These are phyloP conservation scores for Melolontha melolontha DNA, from an alignment of 2,888 invertebrate genomes.

Conservation along the genomic window DNA sequence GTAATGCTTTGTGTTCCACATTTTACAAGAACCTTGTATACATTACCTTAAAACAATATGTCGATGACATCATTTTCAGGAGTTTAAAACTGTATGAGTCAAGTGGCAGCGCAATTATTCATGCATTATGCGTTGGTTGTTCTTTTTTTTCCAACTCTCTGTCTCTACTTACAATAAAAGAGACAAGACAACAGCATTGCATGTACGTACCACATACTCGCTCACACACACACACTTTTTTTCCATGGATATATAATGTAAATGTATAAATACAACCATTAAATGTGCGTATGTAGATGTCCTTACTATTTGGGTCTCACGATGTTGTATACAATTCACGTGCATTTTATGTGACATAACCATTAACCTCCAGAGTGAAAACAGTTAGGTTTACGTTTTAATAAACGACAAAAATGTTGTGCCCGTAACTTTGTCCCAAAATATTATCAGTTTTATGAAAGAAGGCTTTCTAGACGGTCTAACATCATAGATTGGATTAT, in stretches of 20 bases:
- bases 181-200: too few species aligned
- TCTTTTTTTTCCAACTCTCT: too few species aligned
- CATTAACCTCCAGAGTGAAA: slow-evolving; percentile 8
- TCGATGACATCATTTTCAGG: slow-evolving; percentile 11
- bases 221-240: too few species aligned
- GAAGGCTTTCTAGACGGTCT: too few species aligned
- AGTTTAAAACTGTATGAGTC: slow-evolving; percentile 12
- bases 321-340: background rate
- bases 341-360: slow-evolving; percentile 7
- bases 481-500: too few species aligned
- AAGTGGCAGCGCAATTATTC: background rate
- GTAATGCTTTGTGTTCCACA: too few species aligned
- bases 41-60: too few species aligned
- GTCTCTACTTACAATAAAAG: too few species aligned
- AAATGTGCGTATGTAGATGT: background rate
- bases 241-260: too few species aligned
- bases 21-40: background rate
- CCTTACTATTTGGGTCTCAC: background rate
- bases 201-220: too few species aligned
- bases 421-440: background rate
- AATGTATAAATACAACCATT: too few species aligned
- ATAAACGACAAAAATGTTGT: background rate
- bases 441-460: background rate
- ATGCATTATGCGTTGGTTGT: background rate
- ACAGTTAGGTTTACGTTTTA: slow-evolving; percentile 3